These are phyloP conservation scores for Hycleus cichorii DNA, from an alignment of 1,140 invertebrate genomes.

Conservation along the genomic window DNA sequence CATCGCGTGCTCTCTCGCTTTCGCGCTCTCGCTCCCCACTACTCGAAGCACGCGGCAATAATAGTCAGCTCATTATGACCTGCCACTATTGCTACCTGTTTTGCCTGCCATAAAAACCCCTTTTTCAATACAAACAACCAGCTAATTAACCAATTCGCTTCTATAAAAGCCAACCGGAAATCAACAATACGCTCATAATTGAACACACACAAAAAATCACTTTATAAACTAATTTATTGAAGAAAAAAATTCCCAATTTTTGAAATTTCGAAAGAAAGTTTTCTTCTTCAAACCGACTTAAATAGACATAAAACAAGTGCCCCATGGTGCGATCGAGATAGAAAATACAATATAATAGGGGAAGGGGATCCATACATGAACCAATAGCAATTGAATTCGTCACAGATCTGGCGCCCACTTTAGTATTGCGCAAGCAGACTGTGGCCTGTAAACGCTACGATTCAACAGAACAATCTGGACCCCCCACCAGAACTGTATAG, in stretches of 20 bases:
- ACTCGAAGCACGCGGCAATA: slow-evolving; percentile 30
- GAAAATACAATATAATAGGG: slow-evolving; percentile 24
- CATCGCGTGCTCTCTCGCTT: slow-evolving; percentile 21
- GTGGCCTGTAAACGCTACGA: slow-evolving; percentile 27
- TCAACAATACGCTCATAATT: not conserved
- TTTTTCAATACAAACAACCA: slow-evolving; percentile 5
- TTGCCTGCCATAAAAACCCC: slow-evolving; percentile 23
- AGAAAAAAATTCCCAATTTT: not conserved
- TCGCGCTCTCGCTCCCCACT: slow-evolving; percentile 12
- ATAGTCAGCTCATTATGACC: slow-evolving; percentile 38
- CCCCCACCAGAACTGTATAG: slow-evolving; percentile 21
- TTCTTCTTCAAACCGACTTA: not conserved
- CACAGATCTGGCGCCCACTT: slow-evolving; percentile 35
- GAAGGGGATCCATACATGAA: slow-evolving; percentile 38
- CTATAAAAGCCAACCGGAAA: not conserved
- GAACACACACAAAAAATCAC: too few relatives aligned
- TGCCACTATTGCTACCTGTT: slow-evolving; percentile 37
- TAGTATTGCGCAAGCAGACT: slow-evolving; percentile 35
- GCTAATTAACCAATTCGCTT: not conserved
- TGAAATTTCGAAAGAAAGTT: not conserved
- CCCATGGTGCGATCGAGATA: not conserved
- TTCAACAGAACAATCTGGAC: slow-evolving; percentile 20
- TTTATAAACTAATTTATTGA: not conserved
- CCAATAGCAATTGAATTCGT: slow-evolving; percentile 40
- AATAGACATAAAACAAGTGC: not conserved